Evolutionary conservation across 2,888 invertebrate species (phyloP).

Genomic region (Phortica magna): DNA sequence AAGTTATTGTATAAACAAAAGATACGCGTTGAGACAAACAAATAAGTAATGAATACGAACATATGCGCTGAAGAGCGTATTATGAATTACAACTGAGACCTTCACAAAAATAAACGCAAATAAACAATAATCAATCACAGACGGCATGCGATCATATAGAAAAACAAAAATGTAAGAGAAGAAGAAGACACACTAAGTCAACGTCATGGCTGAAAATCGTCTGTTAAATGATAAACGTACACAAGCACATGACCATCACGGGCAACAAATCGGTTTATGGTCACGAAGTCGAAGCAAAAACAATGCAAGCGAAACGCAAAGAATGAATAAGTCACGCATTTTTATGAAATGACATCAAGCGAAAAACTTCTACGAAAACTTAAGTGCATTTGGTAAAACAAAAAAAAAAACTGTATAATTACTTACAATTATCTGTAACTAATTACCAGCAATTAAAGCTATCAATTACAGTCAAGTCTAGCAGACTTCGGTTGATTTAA

Average conservation of each 20-base stretch:
- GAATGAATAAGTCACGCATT: constrained; percentile 50
- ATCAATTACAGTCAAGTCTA: too few species aligned
- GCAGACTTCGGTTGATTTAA: too few species aligned
- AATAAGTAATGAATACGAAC: background rate
- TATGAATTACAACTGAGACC: background rate
- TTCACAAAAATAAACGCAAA: background rate
- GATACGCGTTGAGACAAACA: background rate
- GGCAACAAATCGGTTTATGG: background rate
- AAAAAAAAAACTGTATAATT: background rate
- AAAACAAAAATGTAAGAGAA: background rate
- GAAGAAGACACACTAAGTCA: background rate
- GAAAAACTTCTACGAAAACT: background rate
- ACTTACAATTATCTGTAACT: too few species aligned
- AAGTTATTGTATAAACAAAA: background rate
- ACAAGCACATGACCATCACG: background rate
- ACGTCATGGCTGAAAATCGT: constrained; percentile 20
- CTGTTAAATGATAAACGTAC: too few species aligned
- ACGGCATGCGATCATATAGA: background rate
- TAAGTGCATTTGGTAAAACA: background rate
- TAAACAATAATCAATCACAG: constrained; percentile 25
- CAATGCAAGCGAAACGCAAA: constrained; percentile 32
- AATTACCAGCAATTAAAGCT: too few species aligned
- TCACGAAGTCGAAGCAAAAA: background rate
- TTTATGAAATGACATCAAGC: background rate
- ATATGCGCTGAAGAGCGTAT: background rate